Evolutionary conservation across 2,113 vertebrate species (phyloP).

Genomic region (Phasianus colchicus): DNA sequence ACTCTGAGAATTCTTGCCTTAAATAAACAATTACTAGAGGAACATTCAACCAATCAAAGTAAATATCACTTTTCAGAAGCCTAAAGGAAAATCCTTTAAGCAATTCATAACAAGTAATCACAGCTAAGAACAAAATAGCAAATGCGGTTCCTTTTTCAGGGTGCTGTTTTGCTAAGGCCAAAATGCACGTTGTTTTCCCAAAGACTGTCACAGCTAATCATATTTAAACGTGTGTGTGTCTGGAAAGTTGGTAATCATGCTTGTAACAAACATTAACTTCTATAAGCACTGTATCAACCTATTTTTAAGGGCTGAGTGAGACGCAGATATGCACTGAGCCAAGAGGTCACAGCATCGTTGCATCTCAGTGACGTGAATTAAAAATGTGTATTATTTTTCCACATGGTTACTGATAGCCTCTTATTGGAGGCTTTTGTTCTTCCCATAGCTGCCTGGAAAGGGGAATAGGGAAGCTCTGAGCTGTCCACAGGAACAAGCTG

Average conservation of each 20-base stretch:
- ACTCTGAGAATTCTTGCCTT: constrained; percentile 37
- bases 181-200: background rate
- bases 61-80: constrained; percentile 1
- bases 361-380: background rate
- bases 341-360: background rate
- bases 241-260: background rate
- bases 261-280: background rate
- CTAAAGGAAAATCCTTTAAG: constrained; percentile 8
- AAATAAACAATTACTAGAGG: constrained; percentile 37
- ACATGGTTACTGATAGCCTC: background rate
- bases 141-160: background rate
- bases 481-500: background rate
- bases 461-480: background rate
- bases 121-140: constrained; percentile 8
- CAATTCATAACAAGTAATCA: background rate
- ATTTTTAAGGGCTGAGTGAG: background rate
- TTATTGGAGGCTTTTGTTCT: background rate
- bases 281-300: background rate
- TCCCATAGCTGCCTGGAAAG: background rate
- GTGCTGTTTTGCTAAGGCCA: background rate
- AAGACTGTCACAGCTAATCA: background rate
- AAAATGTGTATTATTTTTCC: background rate
- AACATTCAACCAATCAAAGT: constrained; percentile 14
- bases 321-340: background rate
- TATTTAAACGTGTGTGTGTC: background rate